Base-by-base conservation (phyloP, 2,113 vertebrate genomes). In the Henicopernis longicauda region DNA sequence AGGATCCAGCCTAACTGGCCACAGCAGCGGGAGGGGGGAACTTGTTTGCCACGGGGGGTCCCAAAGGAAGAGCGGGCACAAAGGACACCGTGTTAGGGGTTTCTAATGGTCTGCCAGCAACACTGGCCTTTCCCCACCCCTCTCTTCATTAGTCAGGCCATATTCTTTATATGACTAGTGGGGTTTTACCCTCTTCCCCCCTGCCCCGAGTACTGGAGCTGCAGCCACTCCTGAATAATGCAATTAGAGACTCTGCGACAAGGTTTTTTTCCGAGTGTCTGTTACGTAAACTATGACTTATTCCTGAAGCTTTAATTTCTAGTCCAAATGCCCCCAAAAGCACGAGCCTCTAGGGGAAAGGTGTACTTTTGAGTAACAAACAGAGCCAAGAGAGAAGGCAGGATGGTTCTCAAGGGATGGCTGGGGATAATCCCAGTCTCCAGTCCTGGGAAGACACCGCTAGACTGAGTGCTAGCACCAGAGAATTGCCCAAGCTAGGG, bases 151-250 rank as follows among this genome's bases (percentile, higher is more conserved):
- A 67, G 31, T 29, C 52, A 40, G 31, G 38, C 38, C n/a, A 40
- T 5, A 1, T 7, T 40, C 23, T 38, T 66, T 16, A 45, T 3
- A 32, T 13, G 29, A 55, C 26, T 16, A 20, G 22, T 13, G 8
- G 22, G n/a, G 13, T 66, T 95, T 76, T 55, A 66, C 40, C 27
- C 32, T 73, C 58, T 27, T n/a, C 49, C 18, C 31, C 3, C 23
- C 1, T 0, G 14, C 31, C 4, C 23, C 4, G 13, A 25, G n/a
- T 19, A 42, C 0, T 1, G 61, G 34, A 86, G 21, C 36, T 82
- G 34, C 21, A 61, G 40, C 11, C 50, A 34, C 45, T 65, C n/a
- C n/a, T 32, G 19, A 86, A 26, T 27, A 61, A 89, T 3, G 4
- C 23, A 38, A 5, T 32, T 34, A 65, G 54, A 78, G 44, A 27